A percentile compares a stretch with the other conserved stretches of the same genome.
Conservation (phyloP, 1,140 invertebrate genomes). For the Tetraneura akinire region DNA sequence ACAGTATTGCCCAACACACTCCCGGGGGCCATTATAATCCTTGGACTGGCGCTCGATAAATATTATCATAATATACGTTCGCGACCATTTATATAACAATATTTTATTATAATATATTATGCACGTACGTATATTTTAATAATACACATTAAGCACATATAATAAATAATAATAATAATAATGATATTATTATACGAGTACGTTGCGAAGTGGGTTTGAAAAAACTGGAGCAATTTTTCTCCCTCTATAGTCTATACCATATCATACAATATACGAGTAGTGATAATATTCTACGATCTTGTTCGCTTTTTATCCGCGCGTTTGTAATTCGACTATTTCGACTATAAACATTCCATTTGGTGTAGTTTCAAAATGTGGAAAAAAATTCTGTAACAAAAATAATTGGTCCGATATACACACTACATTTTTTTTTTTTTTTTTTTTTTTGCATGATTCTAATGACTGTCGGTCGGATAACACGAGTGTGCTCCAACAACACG, state of each 20-base stretch:
- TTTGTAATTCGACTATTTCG: conserved; percentile 9
- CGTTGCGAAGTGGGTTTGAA: background rate
- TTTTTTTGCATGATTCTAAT: background rate
- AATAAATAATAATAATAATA: background rate
- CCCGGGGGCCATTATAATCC: conserved; percentile 33
- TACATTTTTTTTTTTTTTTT: no score
- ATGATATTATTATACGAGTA: no score
- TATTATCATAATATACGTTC: conserved; percentile 9
- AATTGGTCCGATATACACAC: background rate
- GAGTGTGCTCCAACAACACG: background rate
- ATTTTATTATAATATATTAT: conserved; percentile 8
- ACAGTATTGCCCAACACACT: conserved; percentile 27
- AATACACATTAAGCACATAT: no score
- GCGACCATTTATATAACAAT: conserved; percentile 31
- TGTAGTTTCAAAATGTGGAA: conserved; percentile 8
- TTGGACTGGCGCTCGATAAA: conserved; percentile 46
- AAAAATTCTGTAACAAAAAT: background rate
- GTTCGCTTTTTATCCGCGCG: background rate
- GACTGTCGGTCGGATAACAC: background rate
- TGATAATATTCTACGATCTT: background rate
- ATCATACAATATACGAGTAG: no score
- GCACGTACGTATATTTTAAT: background rate
- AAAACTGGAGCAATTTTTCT: conserved; percentile 36
- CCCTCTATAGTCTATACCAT: no score
- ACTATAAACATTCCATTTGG: conserved; percentile 26